Conservation (phyloP, 1,140 invertebrate genomes). For the Lepidurus apus region DNA sequence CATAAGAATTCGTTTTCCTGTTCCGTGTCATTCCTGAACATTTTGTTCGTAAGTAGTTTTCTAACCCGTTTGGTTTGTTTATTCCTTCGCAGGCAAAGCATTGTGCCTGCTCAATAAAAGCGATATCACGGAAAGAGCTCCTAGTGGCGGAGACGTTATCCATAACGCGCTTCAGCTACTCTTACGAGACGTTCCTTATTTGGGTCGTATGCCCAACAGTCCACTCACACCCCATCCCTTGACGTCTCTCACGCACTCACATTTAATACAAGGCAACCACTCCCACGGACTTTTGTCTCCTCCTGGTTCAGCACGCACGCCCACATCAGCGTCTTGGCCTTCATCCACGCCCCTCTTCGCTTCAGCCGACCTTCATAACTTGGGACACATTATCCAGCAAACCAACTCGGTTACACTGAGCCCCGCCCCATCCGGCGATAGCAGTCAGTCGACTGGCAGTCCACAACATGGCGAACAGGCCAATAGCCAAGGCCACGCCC, state of each 20-base stretch:
- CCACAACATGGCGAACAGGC: slow-evolving; percentile 60
- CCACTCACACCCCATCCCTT: slow-evolving; percentile 64
- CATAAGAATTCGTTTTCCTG: slow-evolving; percentile 11
- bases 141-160: slow-evolving; percentile 84
- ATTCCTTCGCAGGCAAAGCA: slow-evolving; percentile 65
- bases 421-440: slow-evolving; percentile 64
- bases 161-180: slow-evolving; percentile 88
- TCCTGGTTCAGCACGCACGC: slow-evolving; percentile 57
- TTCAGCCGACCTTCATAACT: slow-evolving; percentile 41
- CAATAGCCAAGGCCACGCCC: slow-evolving; percentile 27
- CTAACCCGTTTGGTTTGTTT: slow-evolving; percentile 25
- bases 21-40: slow-evolving; percentile 29
- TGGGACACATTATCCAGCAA: slow-evolving; percentile 53
- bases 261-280: neutral
- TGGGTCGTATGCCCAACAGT: slow-evolving; percentile 69
- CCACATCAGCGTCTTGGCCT: slow-evolving; percentile 56
- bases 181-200: slow-evolving; percentile 67
- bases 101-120: slow-evolving; percentile 80
- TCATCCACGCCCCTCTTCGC: slow-evolving; percentile 39
- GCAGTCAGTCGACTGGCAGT: slow-evolving; percentile 67
- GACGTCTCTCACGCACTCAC: slow-evolving; percentile 48
- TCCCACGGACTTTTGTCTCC: slow-evolving; percentile 39
- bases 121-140: slow-evolving; percentile 82
- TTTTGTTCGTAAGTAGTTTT: slow-evolving; percentile 31
- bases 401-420: slow-evolving; percentile 79